Base-by-base conservation (phyloP, 2,888 invertebrate species). In the Nasonovia ribisnigri region DNA sequence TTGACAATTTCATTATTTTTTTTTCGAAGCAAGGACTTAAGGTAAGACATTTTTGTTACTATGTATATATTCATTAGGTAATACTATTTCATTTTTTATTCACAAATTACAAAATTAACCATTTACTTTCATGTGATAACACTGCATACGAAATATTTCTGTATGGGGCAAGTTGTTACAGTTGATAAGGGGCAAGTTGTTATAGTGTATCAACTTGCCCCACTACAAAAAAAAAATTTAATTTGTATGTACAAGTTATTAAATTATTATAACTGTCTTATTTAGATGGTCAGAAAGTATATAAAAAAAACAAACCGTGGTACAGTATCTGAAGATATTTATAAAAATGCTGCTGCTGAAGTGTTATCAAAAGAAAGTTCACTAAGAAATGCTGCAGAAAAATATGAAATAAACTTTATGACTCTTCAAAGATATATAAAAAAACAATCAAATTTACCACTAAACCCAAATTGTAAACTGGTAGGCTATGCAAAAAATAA, bases 121-220 rank as follows among this genome's bases (percentile, higher is more conserved):
- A 86, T 86, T 3, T 86, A 86, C 86, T 86, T 86, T 86, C 29
- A 46, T 86, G 4, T 86, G 86, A 86, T 43, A 86, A 46, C 46
- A 29, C 0, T 46, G 0, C 29, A 46, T 46, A 86, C 5, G 29
- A 86, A 86, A 86, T 0, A 46, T 46, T n/a, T n/a, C n/a, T n/a
- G n/a, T n/a, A n/a, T n/a, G n/a, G n/a, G n/a, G n/a, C n/a, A n/a
- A n/a, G n/a, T n/a, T n/a, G n/a, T n/a, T n/a, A n/a, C n/a, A n/a
- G n/a, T n/a, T n/a, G n/a, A n/a, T n/a, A n/a, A n/a, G n/a, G n/a
- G n/a, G n/a, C n/a, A n/a, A n/a, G 86, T 77, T 77, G 77, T 77
- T 36, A 77, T 11, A 77, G 77, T 77, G 77, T 77, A 77, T n/a
- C n/a, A 77, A 16, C 77, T 36, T 77, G 10, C 77, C 77, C 77